A percentile compares a stretch with the other conserved stretches of the same genome.
Conservation (phyloP, 2,797 vertebrate species). For the Gadopsis bispinosus region DNA sequence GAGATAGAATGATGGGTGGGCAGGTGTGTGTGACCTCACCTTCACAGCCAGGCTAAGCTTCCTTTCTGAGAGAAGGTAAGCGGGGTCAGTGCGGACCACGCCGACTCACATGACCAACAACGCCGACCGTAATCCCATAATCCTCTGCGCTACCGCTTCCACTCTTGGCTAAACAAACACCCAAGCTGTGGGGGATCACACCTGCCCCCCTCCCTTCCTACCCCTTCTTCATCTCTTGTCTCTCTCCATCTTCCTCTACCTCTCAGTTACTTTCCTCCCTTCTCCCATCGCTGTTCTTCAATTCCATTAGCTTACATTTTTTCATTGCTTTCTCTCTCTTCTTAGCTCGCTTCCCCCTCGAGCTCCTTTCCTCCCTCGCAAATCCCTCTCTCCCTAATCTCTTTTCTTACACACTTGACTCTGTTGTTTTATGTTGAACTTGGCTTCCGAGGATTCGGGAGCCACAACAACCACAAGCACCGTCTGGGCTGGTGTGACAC, state of each 20-base stretch:
- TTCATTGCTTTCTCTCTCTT: background rate
- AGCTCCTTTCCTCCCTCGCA: slow-evolving; percentile 25
- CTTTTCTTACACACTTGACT: slow-evolving; percentile 54
- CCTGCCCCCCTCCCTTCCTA: slow-evolving; percentile 44
- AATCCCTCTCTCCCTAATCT: slow-evolving; percentile 63
- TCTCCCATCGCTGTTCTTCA: slow-evolving; percentile 4
- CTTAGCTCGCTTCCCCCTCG: background rate
- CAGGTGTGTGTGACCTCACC: slow-evolving; percentile 64
- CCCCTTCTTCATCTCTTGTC: background rate
- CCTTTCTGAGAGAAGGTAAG: slow-evolving; percentile 77
- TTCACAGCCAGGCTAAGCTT: slow-evolving; percentile 82
- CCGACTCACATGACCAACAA: slow-evolving; percentile 81
- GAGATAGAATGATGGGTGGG: slow-evolving; percentile 46
- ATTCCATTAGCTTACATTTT: slow-evolving; percentile 8
- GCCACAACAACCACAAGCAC: slow-evolving; percentile 16
- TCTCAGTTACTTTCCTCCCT: background rate
- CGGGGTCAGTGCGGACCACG: slow-evolving; percentile 80
- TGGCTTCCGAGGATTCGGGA: slow-evolving; percentile 36
- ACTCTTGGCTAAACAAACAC: slow-evolving; percentile 74
- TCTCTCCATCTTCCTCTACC: slow-evolving; percentile 14
- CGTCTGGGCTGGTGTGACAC: slow-evolving; percentile 22
- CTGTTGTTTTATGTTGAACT: slow-evolving; percentile 41
- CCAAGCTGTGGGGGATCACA: slow-evolving; percentile 65
- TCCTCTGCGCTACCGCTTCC: slow-evolving; percentile 73
- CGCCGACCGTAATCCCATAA: slow-evolving; percentile 84